These are phyloP conservation scores for Gallinago solitaria DNA, from an alignment of 2,797 vertebrate genomes.

Conservation along the genomic window DNA sequence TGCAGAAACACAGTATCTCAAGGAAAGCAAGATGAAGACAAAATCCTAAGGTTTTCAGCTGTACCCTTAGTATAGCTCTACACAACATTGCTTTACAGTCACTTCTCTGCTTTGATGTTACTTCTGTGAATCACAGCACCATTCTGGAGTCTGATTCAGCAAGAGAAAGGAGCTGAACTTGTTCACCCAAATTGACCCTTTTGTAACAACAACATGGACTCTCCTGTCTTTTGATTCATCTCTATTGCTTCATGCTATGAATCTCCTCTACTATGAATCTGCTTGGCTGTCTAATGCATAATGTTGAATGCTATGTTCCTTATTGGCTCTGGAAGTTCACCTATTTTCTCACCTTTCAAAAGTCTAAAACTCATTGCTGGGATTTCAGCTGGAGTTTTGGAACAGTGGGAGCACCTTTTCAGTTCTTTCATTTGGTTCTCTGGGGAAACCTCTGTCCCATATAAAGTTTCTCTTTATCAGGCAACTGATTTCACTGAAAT, in stretches of 20 bases:
- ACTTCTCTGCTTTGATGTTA: neutral
- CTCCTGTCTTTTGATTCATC: neutral
- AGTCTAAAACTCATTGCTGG: neutral
- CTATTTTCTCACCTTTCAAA: neutral
- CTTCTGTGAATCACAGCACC: neutral
- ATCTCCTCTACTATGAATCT: neutral
- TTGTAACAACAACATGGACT: fast-evolving
- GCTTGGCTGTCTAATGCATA: neutral
- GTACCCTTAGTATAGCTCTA: neutral
- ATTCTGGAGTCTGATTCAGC: neutral
- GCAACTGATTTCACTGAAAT: neutral
- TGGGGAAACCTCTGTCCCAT: neutral
- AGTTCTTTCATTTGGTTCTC: neutral
- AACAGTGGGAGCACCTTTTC: neutral
- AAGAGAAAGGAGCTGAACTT: neutral
- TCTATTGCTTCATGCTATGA: neutral
- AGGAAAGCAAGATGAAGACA: neutral
- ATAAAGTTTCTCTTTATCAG: neutral
- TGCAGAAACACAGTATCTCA: neutral
- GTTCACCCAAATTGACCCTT: neutral
- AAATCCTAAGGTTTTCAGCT: neutral
- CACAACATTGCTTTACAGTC: neutral
- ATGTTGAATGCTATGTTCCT: neutral
- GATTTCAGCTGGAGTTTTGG: neutral
- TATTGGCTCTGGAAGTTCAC: neutral